Conservation (phyloP, 1,140 invertebrate species). For the Papilio helenus region DNA sequence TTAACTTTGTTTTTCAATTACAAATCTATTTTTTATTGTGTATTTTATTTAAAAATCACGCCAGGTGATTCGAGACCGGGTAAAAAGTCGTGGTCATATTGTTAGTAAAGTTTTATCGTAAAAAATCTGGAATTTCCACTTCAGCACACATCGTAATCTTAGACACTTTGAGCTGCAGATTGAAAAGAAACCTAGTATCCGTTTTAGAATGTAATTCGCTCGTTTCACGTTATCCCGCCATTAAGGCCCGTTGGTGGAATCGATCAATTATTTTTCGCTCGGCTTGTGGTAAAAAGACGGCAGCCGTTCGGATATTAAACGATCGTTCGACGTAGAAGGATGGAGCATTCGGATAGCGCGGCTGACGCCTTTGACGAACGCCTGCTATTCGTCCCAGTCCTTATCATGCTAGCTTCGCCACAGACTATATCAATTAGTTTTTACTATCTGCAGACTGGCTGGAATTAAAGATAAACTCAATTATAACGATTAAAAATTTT, state of each 20-base stretch:
- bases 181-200: conserved; percentile 46
- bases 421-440: conserved; percentile 46
- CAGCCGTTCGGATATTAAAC: conserved; percentile 75
- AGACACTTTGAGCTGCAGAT: conserved; percentile 49
- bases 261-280: conserved; percentile 78
- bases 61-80: neutral
- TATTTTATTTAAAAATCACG: neutral
- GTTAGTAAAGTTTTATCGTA: neutral
- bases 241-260: conserved; percentile 64
- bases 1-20: neutral
- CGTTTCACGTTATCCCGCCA: conserved; percentile 67
- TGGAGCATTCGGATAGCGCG: conserved; percentile 55
- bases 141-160: conserved; percentile 9
- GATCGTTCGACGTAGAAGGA: conserved; percentile 69
- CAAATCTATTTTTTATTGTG: neutral
- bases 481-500: conserved; percentile 13
- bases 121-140: conserved; percentile 4
- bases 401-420: conserved; percentile 57
- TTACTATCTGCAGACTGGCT: conserved; percentile 26
- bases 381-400: conserved; percentile 62
- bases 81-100: neutral
- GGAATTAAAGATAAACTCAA: neutral
- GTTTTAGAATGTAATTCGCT: conserved; percentile 49
- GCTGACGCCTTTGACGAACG: conserved; percentile 71
- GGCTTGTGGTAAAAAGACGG: conserved; percentile 69